Evolutionary conservation across 2,797 vertebrate genomes (phyloP).

Genomic region (Lepus townsendii): DNA sequence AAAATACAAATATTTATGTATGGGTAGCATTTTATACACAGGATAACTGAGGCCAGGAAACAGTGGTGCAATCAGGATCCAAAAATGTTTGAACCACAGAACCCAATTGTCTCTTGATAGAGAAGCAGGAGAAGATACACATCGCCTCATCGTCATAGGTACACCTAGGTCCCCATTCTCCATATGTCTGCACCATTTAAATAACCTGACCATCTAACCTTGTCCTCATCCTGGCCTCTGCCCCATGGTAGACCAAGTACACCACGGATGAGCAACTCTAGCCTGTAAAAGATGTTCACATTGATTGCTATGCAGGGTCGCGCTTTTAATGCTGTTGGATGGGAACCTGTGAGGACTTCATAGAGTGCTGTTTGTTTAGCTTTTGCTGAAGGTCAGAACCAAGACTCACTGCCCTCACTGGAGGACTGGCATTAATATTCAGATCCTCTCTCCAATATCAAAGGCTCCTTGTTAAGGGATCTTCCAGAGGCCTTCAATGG

Average conservation of each 20-base stretch:
- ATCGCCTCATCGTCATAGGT: not conserved
- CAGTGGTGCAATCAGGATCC: not conserved
- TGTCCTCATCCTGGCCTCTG: not conserved
- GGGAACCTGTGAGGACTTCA: slow-evolving; percentile 64
- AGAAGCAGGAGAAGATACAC: not conserved
- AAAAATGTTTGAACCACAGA: not conserved
- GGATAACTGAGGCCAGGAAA: not conserved
- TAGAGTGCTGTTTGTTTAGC: slow-evolving; percentile 77
- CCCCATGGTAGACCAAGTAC: not conserved
- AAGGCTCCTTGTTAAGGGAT: slow-evolving; percentile 78
- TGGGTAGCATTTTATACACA: not conserved
- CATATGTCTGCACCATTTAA: not conserved
- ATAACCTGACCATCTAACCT: not conserved
- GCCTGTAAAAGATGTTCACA: not conserved
- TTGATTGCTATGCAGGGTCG: slow-evolving; percentile 49
- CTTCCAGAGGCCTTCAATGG: slow-evolving; percentile 74
- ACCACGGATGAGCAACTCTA: not conserved
- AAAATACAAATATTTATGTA: not conserved
- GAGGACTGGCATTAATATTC: slow-evolving; percentile 77
- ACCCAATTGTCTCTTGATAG: not conserved
- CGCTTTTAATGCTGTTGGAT: slow-evolving; percentile 69
- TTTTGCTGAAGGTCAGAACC: slow-evolving; percentile 74
- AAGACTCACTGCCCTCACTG: slow-evolving; percentile 72
- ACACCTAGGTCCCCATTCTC: not conserved
- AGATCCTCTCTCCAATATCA: slow-evolving; percentile 65